These are phyloP conservation scores for Larimichthys crocea DNA, from an alignment of 2,113 vertebrate species.

Conservation along the genomic window DNA sequence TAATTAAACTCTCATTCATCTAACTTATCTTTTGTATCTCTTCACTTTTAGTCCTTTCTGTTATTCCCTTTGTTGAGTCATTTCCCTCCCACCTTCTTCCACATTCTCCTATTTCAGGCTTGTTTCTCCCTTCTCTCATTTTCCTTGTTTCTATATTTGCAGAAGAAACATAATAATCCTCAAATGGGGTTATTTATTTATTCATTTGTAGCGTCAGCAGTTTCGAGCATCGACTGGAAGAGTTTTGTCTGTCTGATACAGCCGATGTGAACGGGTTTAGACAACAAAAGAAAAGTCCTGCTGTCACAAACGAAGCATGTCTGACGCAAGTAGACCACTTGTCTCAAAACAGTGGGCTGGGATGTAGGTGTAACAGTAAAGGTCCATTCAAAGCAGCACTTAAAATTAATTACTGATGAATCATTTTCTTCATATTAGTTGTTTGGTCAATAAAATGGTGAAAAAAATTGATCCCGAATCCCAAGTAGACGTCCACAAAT, in stretches of 20 bases:
- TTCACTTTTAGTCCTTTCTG: slow-evolving; percentile 4
- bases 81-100: slow-evolving; percentile 14
- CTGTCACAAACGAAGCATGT: neutral
- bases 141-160: slow-evolving; percentile 36
- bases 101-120: slow-evolving; percentile 23
- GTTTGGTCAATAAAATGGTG: too few species aligned
- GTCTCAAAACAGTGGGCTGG: neutral
- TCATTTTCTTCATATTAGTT: too few species aligned
- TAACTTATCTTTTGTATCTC: neutral
- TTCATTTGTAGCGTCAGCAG: slow-evolving; percentile 35
- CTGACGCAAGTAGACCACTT: neutral
- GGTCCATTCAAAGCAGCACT: neutral
- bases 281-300: slow-evolving; percentile 14
- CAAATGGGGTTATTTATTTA: slow-evolving; percentile 48
- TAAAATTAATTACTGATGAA: neutral
- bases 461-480: neutral
- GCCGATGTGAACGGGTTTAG: slow-evolving; percentile 2
- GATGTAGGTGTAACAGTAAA: neutral
- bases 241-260: slow-evolving; percentile 19
- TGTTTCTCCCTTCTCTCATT: neutral
- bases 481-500: too few species aligned
- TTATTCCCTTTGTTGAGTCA: neutral
- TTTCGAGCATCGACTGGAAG: slow-evolving; percentile 22
- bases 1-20: slow-evolving; percentile 35
- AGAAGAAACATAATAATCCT: slow-evolving; percentile 48